These are phyloP conservation scores for Stichodactyla mertensii DNA, from an alignment of 64 coral and sea anemone genomes.

Conservation along the genomic window DNA sequence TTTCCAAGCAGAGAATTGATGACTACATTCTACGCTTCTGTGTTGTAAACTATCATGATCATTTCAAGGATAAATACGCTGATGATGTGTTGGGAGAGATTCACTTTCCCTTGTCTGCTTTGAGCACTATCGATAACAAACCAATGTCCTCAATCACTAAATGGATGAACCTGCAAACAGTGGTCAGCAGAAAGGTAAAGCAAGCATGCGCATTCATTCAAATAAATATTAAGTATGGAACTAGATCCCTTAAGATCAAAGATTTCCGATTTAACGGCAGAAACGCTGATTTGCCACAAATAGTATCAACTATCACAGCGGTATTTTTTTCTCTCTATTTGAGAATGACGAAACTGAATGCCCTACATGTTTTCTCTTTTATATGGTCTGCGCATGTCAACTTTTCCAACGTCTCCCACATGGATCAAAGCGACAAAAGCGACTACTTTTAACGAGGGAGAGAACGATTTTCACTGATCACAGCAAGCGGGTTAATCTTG, in stretches of 20 bases:
- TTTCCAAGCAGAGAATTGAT: constrained; percentile 81
- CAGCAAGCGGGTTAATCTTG: too few relatives aligned
- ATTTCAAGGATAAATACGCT: constrained; percentile 71
- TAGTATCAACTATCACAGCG: too few relatives aligned
- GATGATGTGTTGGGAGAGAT: constrained; percentile 96
- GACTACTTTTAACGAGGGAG: too few relatives aligned
- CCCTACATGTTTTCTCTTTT: too few relatives aligned
- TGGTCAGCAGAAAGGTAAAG: constrained; percentile 8
- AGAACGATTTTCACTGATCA: too few relatives aligned
- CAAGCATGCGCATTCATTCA: background rate
- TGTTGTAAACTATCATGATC: constrained; percentile 70
- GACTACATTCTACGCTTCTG: constrained; percentile 80
- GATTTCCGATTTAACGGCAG: background rate
- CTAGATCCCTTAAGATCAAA: background rate
- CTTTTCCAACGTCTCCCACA: too few relatives aligned
- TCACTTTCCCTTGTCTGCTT: constrained; percentile 67
- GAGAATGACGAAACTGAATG: too few relatives aligned
- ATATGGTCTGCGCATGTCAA: too few relatives aligned
- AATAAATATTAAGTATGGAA: background rate
- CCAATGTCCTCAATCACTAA: constrained; percentile 71
- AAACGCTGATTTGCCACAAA: too few relatives aligned
- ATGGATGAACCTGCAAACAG: constrained; percentile 59
- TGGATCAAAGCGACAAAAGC: too few relatives aligned
- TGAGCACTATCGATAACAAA: constrained; percentile 70
- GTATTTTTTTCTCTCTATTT: too few relatives aligned